Percentiles rank a stretch among this genome's conserved stretches.
These are phyloP conservation scores for Brenthis hecate DNA, from an alignment of 2,888 invertebrate species.

Conservation along the genomic window DNA sequence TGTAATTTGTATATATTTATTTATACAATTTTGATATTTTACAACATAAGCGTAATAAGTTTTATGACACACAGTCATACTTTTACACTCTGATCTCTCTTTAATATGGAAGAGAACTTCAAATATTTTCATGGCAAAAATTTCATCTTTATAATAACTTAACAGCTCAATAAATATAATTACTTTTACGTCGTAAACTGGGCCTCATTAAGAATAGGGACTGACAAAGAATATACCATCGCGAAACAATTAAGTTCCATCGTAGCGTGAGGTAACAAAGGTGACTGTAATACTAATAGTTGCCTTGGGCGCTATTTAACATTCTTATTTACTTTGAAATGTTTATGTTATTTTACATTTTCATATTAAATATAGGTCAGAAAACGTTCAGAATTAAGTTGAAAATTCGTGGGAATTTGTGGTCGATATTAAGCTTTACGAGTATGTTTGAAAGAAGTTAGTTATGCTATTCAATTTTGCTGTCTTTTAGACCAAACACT, in stretches of 20 bases:
- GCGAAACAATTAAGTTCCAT: constrained; percentile 30
- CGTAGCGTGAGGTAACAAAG: constrained; percentile 12
- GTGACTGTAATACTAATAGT: constrained; percentile 17
- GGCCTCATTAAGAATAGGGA: constrained; percentile 29
- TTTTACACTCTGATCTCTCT: no score
- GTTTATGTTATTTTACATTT: not conserved
- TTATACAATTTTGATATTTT: no score
- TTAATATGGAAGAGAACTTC: not conserved
- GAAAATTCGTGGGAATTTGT: no score
- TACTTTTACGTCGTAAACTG: constrained; percentile 9
- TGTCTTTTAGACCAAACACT: no score
- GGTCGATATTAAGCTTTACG: no score
- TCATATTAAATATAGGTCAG: not conserved
- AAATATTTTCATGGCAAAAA: not conserved
- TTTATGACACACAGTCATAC: no score
- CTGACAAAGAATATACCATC: constrained; percentile 28
- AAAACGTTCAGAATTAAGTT: no score
- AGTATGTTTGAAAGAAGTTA: no score
- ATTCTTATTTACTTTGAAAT: constrained; percentile 1
- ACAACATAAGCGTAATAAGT: no score
- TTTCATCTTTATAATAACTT: not conserved
- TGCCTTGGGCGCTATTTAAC: constrained; percentile 3
- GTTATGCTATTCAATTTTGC: no score
- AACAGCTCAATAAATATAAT: constrained; percentile 17
- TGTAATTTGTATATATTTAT: no score